phyloP scores from a whole-genome alignment of 2,888 invertebrate species.

The Hipparchia sbordonii region DNA sequence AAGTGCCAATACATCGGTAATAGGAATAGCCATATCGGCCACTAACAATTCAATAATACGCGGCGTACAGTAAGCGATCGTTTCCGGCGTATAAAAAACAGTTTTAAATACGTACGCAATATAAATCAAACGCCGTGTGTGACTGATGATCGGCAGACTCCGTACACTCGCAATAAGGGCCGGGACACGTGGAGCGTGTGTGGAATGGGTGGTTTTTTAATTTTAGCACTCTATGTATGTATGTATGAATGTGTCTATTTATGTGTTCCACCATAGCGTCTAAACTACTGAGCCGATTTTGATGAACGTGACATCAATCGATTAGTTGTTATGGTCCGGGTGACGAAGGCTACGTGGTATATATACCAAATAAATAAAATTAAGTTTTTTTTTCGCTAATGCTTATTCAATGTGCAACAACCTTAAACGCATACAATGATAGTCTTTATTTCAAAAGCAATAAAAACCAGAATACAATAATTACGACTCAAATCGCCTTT shows the following conservation, averaged over 20 bases:
- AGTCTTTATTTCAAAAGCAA: constrained; percentile 14
- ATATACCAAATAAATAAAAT: background rate
- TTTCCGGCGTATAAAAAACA: constrained; percentile 32
- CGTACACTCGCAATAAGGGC: constrained; percentile 31
- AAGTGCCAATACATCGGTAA: background rate
- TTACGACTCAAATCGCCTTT: constrained; percentile 6
- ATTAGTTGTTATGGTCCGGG: no score
- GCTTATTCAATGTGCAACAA: constrained; percentile 12
- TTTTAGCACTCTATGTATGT: no score
- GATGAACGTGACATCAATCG: no score
- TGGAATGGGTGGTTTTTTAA: no score
- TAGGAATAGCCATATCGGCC: constrained; percentile 9
- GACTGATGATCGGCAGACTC: constrained; percentile 50
- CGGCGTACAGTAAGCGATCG: constrained; percentile 29
- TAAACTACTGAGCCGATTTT: no score
- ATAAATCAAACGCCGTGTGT: constrained; percentile 58
- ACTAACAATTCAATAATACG: constrained; percentile 31
- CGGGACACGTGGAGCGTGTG: constrained; percentile 16
- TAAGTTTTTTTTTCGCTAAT: background rate
- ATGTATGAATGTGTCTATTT: no score
- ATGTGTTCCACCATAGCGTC: no score
- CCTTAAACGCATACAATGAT: constrained; percentile 4
- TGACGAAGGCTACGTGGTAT: no score
- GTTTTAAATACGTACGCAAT: constrained; percentile 45
- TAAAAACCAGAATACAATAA: constrained; percentile 25